Evolutionary conservation across 2,797 vertebrate genomes (phyloP).

Genomic region (Microtus californicus): DNA sequence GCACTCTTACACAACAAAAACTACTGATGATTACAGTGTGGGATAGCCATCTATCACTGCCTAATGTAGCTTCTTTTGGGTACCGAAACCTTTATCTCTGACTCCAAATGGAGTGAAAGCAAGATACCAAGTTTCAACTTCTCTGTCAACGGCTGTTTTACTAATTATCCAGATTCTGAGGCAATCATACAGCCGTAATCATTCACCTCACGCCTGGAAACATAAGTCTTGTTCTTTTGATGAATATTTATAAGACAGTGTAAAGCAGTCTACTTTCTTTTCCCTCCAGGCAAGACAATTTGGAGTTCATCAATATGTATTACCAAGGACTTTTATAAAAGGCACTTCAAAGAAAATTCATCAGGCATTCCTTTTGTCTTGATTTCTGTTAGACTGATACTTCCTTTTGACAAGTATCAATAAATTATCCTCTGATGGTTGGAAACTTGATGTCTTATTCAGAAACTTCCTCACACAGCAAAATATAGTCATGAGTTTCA

Average conservation of each 20-base stretch:
- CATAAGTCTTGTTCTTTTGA: constrained; percentile 92
- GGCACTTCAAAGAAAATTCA: constrained; percentile 98
- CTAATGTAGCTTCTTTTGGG: constrained; percentile 80
- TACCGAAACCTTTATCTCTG: constrained; percentile 81
- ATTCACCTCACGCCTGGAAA: constrained; percentile 93
- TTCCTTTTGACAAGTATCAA: constrained; percentile 95
- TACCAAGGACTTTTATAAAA: constrained; percentile 98
- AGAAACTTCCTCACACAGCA: constrained; percentile 89
- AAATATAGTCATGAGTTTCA: constrained; percentile 86
- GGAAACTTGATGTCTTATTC: constrained; percentile 95
- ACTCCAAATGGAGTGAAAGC: constrained; percentile 84
- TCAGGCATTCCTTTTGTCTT: constrained; percentile 98
- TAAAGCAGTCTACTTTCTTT: constrained; percentile 94
- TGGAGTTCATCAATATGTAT: constrained; percentile 99
- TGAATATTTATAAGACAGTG: constrained; percentile 97
- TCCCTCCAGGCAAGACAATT: constrained; percentile 97
- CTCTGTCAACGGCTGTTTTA: constrained; percentile 88
- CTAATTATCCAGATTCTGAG: constrained; percentile 92
- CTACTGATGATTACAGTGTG: constrained; percentile 78
- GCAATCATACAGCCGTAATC: constrained; percentile 92
- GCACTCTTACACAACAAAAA: constrained; percentile 78
- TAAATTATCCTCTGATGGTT: constrained; percentile 94
- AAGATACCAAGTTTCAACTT: constrained; percentile 89
- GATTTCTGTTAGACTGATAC: constrained; percentile 92
- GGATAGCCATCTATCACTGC: constrained; percentile 83